These are phyloP conservation scores for Papilio machaon DNA, from an alignment of 1,140 invertebrate species.

Conservation along the genomic window DNA sequence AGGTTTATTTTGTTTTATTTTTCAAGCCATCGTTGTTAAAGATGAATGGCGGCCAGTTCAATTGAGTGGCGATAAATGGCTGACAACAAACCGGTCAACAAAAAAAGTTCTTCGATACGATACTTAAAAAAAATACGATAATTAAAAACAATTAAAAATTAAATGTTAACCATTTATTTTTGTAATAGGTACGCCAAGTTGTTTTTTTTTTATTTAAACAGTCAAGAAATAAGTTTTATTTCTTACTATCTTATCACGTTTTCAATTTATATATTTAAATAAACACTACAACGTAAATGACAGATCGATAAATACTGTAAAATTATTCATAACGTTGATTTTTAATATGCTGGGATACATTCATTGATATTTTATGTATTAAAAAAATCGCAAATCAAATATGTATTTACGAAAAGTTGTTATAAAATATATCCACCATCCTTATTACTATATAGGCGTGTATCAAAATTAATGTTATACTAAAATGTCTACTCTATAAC, in stretches of 20 bases:
- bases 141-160: constrained; percentile 30
- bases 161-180: constrained; percentile 27
- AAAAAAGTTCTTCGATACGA: not conserved
- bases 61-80: constrained; percentile 4
- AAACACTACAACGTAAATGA: not conserved
- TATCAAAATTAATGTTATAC: no score
- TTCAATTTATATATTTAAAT: not conserved
- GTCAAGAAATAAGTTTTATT: not conserved
- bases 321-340: no score
- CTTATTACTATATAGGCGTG: no score
- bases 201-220: not conserved
- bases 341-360: no score
- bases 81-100: constrained; percentile 18
- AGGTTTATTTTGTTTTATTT: constrained; percentile 1
- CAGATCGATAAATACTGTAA: no score
- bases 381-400: no score
- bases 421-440: no score
- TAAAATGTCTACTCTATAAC: no score
- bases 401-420: no score
- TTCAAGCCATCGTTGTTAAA: constrained; percentile 12
- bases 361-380: no score
- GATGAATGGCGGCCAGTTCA: constrained; percentile 12
- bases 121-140: no score
- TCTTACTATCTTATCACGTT: not conserved
- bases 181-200: not conserved